A percentile compares a stretch with the other conserved stretches of the same genome.
Evolutionary conservation across 2,113 vertebrate species (phyloP).

Genomic region (Calyptommatus sinebrachiatus): DNA sequence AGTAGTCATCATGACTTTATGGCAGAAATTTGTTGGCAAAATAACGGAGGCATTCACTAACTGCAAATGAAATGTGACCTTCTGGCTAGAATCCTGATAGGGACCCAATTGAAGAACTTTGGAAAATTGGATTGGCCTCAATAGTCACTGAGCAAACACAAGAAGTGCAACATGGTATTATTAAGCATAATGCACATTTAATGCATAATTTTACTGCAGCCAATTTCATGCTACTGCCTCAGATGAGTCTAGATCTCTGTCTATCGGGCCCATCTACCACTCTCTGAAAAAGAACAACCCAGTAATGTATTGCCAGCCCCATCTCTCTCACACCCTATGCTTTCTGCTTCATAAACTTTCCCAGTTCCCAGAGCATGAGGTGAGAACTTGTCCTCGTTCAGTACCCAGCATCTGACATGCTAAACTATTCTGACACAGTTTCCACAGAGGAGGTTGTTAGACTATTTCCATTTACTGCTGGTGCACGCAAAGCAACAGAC

Average conservation of each 20-base stretch:
- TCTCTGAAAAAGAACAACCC: constrained; percentile 74
- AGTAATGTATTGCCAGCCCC: constrained; percentile 70
- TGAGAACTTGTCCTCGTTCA: constrained; percentile 71
- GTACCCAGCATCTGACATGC: constrained; percentile 70
- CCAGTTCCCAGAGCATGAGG: constrained; percentile 70
- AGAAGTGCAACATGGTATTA: constrained; percentile 80
- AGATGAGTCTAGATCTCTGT: constrained; percentile 75
- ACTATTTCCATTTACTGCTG: constrained; percentile 71
- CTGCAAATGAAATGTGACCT: constrained; percentile 80
- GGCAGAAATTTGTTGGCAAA: constrained; percentile 74
- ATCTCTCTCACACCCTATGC: constrained; percentile 71
- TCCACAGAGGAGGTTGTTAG: constrained; percentile 63
- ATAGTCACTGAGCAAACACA: constrained; percentile 80
- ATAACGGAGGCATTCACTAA: constrained; percentile 79
- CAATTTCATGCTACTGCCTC: constrained; percentile 83
- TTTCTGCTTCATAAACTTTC: constrained; percentile 80
- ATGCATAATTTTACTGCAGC: constrained; percentile 84
- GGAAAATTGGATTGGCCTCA: constrained; percentile 82
- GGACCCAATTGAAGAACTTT: constrained; percentile 78
- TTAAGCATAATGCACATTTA: constrained; percentile 84
- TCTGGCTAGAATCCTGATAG: constrained; percentile 77
- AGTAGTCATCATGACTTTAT: constrained; percentile 77
- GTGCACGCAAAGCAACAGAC: constrained; percentile 60
- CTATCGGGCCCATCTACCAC: constrained; percentile 70
- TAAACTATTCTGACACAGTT: constrained; percentile 72